phyloP scores from a whole-genome alignment of 2,113 vertebrate genomes.

The Poeciliopsis turrubarensis region DNA sequence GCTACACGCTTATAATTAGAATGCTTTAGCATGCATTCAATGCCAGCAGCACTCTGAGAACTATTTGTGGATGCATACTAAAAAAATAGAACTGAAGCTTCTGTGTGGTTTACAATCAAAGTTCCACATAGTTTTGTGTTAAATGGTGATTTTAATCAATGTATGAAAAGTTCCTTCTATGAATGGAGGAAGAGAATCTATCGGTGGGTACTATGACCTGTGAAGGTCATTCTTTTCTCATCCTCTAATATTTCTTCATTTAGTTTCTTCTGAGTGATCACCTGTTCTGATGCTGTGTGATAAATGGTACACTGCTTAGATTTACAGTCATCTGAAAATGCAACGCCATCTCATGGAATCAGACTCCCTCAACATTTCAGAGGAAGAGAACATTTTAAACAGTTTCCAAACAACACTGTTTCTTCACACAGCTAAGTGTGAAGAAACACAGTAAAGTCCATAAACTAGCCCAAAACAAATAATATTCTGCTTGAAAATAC shows the following conservation, averaged over 20 bases:
- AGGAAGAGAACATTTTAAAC: neutral
- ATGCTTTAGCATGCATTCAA: neutral
- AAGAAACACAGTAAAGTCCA: neutral
- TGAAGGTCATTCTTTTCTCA: slow-evolving; percentile 57
- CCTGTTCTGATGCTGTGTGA: slow-evolving; percentile 45
- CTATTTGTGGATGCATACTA: neutral
- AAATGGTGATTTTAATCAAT: neutral
- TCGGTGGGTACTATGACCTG: slow-evolving; percentile 26
- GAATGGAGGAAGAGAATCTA: neutral
- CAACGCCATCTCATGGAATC: neutral
- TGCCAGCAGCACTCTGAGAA: neutral
- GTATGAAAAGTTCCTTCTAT: neutral
- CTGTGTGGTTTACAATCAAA: neutral
- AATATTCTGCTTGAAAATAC: too few species aligned
- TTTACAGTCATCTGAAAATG: slow-evolving; percentile 18
- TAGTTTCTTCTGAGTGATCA: slow-evolving; percentile 46
- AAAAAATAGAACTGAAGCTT: neutral
- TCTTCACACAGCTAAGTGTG: too few species aligned
- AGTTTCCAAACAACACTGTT: neutral
- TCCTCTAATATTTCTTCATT: slow-evolving; percentile 71
- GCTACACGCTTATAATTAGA: slow-evolving; percentile 20
- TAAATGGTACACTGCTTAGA: slow-evolving; percentile 36
- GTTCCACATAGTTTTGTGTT: neutral
- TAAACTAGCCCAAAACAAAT: neutral
- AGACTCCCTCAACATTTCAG: neutral